phyloP scores from a whole-genome alignment of 2,113 vertebrate genomes.

The Phrynocephalus versicolor region DNA sequence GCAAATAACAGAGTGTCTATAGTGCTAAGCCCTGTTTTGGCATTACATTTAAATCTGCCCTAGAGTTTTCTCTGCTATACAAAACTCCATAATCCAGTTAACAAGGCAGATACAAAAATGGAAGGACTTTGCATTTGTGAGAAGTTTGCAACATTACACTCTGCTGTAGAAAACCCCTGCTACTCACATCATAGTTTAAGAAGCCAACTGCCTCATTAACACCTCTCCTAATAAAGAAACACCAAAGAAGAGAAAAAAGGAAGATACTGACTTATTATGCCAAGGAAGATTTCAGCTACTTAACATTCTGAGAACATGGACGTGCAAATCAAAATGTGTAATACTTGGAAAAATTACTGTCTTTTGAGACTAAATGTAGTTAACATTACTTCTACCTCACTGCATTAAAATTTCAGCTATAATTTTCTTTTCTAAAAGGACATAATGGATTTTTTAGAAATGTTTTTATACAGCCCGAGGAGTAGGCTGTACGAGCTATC shows the following conservation, averaged over 20 bases:
- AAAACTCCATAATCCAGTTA: too few relatives aligned
- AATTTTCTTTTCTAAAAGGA: conserved; percentile 23
- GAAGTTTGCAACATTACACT: neutral
- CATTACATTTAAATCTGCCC: neutral
- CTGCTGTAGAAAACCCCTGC: neutral
- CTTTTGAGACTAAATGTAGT: conserved; percentile 24
- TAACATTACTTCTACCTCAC: conserved; percentile 36
- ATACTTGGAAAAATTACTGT: conserved; percentile 34
- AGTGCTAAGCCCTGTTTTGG: neutral
- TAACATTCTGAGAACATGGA: conserved; percentile 28
- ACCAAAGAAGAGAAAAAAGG: neutral
- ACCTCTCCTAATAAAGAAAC: neutral
- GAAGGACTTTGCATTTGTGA: neutral
- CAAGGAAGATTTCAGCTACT: neutral
- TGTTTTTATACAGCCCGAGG: conserved; percentile 12
- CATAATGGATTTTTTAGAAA: conserved; percentile 11
- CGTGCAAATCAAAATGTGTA: neutral
- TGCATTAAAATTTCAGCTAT: conserved; percentile 6
- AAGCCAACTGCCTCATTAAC: neutral
- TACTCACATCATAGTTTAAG: neutral
- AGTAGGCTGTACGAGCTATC: neutral
- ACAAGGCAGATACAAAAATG: neutral
- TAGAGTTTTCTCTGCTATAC: neutral
- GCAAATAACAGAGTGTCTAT: neutral
- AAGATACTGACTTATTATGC: neutral